These are phyloP conservation scores for Peromyscus aztecus DNA, from an alignment of 2,797 vertebrate species.

Conservation along the genomic window DNA sequence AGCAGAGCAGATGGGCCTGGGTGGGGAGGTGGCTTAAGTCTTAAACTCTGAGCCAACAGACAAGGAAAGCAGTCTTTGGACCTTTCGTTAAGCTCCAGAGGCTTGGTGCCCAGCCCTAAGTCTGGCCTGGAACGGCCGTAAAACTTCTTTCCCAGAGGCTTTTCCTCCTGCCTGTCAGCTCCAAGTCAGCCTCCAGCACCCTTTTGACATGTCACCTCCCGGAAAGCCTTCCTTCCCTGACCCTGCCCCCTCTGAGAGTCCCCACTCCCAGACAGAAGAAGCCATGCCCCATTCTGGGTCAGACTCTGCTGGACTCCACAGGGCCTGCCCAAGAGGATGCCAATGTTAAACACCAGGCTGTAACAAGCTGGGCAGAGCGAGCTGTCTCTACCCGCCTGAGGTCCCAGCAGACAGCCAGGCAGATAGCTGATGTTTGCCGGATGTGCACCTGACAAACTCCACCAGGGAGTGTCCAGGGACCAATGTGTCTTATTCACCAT, in stretches of 20 bases:
- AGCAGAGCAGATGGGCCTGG: neutral
- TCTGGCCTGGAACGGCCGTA: neutral
- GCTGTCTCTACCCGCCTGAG: neutral
- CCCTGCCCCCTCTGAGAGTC: no score
- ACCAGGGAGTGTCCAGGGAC: neutral
- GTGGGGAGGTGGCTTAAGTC: neutral
- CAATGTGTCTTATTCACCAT: neutral
- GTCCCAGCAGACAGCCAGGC: neutral
- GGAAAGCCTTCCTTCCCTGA: neutral
- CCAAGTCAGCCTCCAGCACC: neutral
- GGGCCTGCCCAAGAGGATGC: neutral
- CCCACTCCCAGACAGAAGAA: neutral
- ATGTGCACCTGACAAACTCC: neutral
- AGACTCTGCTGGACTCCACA: no score
- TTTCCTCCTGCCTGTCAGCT: neutral
- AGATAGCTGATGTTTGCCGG: no score
- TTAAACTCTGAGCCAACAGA: neutral
- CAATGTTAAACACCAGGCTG: neutral
- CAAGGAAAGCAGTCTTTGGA: neutral
- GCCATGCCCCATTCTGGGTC: neutral
- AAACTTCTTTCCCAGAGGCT: neutral
- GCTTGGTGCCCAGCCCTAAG: fast-evolving
- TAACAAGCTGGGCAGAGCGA: neutral
- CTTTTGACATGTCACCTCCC: neutral
- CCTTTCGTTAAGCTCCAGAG: neutral